Percentiles rank a stretch among this genome's conserved stretches.
Conservation (phyloP, 1,140 invertebrate genomes). For the Caenorhabditis brenneri region DNA sequence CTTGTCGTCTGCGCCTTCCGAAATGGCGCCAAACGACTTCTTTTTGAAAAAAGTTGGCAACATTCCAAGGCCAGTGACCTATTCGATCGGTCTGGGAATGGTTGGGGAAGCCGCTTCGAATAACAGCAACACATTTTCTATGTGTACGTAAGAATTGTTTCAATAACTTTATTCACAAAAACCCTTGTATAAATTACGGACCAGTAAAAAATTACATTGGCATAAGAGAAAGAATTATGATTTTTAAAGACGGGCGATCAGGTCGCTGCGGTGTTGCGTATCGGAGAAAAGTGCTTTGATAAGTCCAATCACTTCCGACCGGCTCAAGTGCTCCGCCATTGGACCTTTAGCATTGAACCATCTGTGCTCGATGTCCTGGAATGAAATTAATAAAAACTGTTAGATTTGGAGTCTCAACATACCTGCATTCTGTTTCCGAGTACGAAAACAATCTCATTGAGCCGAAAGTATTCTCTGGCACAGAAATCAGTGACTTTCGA, state of each 20-base stretch:
- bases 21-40: not conserved
- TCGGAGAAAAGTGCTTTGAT: conserved; percentile 12
- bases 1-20: not conserved
- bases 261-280: not conserved
- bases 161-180: conserved; percentile 38
- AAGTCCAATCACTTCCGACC: conserved; percentile 9
- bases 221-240: not conserved
- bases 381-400: not conserved
- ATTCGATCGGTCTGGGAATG: too few relatives aligned
- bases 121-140: too few relatives aligned
- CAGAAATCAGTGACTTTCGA: conserved; percentile 33
- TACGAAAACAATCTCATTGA: conserved; percentile 15
- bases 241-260: not conserved
- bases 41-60: conserved; percentile 14
- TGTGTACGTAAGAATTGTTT: too few relatives aligned
- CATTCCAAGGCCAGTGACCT: conserved; percentile 6
- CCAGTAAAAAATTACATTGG: too few relatives aligned
- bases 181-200: too few relatives aligned
- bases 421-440: conserved; percentile 31
- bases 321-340: conserved; percentile 16
- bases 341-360: conserved; percentile 20
- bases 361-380: conserved; percentile 7
- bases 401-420: not conserved
- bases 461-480: not conserved
- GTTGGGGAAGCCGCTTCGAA: too few relatives aligned